Percentiles rank a stretch among this genome's conserved stretches.
These are phyloP conservation scores for Drosophila emarginata DNA, from an alignment of 2,888 invertebrate genomes.

Conservation along the genomic window DNA sequence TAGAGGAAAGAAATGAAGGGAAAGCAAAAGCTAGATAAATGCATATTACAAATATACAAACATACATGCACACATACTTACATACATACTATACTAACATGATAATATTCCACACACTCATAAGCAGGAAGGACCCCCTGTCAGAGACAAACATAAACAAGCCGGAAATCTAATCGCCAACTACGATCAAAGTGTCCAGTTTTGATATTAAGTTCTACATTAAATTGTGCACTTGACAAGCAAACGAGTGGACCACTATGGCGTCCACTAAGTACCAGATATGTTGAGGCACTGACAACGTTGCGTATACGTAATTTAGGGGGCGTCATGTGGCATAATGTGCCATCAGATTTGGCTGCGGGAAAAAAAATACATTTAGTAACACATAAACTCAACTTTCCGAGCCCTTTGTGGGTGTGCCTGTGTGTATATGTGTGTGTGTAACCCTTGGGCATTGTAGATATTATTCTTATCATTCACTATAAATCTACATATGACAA, in stretches of 20 bases:
- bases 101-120: slow-evolving; percentile 53
- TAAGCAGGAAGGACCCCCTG: slow-evolving; percentile 23
- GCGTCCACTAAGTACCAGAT: slow-evolving; percentile 44
- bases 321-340: slow-evolving; percentile 72
- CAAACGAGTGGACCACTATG: slow-evolving; percentile 45
- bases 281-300: slow-evolving; percentile 22
- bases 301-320: slow-evolving; percentile 70
- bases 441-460: slow-evolving; percentile 71
- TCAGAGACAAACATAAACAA: slow-evolving; percentile 51
- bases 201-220: slow-evolving; percentile 65
- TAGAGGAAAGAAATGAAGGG: slow-evolving; percentile 21
- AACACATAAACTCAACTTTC: slow-evolving; percentile 66
- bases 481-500: slow-evolving; percentile 79
- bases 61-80: not conserved
- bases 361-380: slow-evolving; percentile 56
- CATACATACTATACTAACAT: slow-evolving; percentile 17
- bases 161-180: slow-evolving; percentile 65
- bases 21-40: slow-evolving; percentile 35
- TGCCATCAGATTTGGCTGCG: slow-evolving; percentile 64
- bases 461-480: slow-evolving; percentile 75
- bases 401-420: slow-evolving; percentile 9
- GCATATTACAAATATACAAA: slow-evolving; percentile 24
- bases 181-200: slow-evolving; percentile 70
- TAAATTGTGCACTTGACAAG: slow-evolving; percentile 59
- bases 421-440: slow-evolving; percentile 25